Conservation (phyloP, 2,797 vertebrate species). For the Sebastes reedi region DNA sequence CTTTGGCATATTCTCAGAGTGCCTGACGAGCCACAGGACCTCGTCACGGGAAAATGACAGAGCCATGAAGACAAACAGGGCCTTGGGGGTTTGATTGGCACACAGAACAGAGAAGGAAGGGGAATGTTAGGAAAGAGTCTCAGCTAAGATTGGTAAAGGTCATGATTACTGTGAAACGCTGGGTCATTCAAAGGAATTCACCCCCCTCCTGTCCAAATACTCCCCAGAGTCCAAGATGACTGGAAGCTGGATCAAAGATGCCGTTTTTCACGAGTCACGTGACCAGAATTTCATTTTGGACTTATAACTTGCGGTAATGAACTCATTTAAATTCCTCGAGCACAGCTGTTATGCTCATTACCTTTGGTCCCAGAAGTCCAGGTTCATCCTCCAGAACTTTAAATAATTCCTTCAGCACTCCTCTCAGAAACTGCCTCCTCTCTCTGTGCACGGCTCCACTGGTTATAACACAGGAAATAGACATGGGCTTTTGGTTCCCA, state of each 20-base stretch:
- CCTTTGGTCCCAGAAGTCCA: constrained; percentile 94
- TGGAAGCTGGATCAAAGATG: background rate
- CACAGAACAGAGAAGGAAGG: constrained; percentile 14
- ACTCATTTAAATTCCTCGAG: constrained; percentile 2
- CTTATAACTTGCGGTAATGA: background rate
- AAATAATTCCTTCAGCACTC: constrained; percentile 86
- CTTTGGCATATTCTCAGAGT: constrained; percentile 91
- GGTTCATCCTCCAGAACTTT: constrained; percentile 90
- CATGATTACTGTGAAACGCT: constrained; percentile 6
- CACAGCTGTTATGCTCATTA: constrained; percentile 17
- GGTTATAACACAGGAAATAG: constrained; percentile 18
- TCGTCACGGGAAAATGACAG: constrained; percentile 93
- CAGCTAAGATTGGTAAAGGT: background rate
- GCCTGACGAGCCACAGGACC: constrained; percentile 90
- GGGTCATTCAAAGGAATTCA: background rate
- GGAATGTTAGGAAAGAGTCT: background rate
- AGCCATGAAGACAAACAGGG: constrained; percentile 90
- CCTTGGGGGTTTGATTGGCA: constrained; percentile 74
- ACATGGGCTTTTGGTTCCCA: background rate
- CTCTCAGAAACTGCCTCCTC: constrained; percentile 85
- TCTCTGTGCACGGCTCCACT: constrained; percentile 90
- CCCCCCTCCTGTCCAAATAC: background rate
- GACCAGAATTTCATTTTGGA: constrained; percentile 14
- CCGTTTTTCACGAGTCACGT: background rate
- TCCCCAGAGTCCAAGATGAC: background rate